Evolutionary conservation across 2,113 vertebrate species (phyloP).

Genomic region (Spheniscus mendiculus): DNA sequence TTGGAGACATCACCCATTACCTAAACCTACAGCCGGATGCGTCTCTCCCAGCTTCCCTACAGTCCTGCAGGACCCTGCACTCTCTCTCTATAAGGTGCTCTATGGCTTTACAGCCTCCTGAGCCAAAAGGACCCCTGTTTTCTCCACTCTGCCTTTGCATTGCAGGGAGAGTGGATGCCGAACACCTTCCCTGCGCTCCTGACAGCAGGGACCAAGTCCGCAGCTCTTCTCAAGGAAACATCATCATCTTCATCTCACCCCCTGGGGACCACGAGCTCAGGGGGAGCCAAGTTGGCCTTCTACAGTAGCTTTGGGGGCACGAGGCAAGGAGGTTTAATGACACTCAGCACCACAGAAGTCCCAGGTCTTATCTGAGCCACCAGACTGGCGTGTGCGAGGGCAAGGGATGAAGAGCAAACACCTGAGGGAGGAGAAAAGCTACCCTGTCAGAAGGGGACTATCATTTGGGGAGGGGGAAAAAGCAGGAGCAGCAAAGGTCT

Average conservation of each 20-base stretch:
- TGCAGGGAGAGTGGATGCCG: background rate
- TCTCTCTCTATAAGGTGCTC: background rate
- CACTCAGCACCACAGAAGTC: background rate
- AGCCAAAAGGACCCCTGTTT: background rate
- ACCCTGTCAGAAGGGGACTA: background rate
- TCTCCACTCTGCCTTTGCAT: background rate
- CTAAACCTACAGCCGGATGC: background rate
- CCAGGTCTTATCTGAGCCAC: background rate
- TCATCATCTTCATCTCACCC: background rate
- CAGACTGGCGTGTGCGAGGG: rapidly evolving
- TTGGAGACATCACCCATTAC: background rate
- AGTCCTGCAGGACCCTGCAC: background rate
- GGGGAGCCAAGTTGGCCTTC: background rate
- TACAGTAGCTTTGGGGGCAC: background rate
- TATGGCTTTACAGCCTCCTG: background rate
- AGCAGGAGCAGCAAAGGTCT: background rate
- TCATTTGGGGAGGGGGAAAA: background rate
- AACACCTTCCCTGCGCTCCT: background rate
- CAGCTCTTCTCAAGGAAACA: background rate
- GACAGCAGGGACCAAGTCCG: background rate
- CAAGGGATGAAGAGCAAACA: background rate
- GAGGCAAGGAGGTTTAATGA: background rate
- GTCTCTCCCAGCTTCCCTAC: background rate
- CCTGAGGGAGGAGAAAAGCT: background rate
- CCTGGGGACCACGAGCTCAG: background rate